Conservation (phyloP, 2,113 vertebrate species). For the Dipodomys stephensi region DNA sequence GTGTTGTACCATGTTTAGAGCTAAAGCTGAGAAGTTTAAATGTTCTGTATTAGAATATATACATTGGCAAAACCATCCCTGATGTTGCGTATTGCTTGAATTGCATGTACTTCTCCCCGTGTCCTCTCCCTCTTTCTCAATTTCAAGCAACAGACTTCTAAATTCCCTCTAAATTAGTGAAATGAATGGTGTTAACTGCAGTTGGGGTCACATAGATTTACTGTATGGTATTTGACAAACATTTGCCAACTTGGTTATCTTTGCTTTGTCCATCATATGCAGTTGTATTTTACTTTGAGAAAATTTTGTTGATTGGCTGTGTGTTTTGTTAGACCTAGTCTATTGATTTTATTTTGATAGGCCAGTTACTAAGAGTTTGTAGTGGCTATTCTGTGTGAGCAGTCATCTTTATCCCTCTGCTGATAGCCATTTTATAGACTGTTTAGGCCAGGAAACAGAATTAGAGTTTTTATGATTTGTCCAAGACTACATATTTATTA, state of each 20-base stretch:
- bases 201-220: neutral
- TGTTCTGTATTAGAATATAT: neutral
- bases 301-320: slow-evolving; percentile 1
- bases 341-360: slow-evolving; percentile 20
- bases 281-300: slow-evolving; percentile 39
- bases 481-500: neutral
- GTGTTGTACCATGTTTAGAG: neutral
- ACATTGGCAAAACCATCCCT: neutral
- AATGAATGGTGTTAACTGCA: neutral
- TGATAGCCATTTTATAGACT: neutral
- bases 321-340: slow-evolving; percentile 14
- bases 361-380: neutral
- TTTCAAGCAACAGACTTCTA: slow-evolving; percentile 33
- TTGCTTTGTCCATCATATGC: slow-evolving; percentile 16
- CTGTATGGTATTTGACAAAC: slow-evolving; percentile 31
- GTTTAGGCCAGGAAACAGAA: slow-evolving; percentile 16
- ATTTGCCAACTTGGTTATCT: neutral
- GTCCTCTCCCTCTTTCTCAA: neutral
- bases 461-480: neutral
- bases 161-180: neutral
- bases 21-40: neutral
- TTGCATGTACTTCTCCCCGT: neutral
- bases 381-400: neutral
- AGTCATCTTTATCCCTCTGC: neutral
- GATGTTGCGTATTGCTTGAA: neutral